These are phyloP conservation scores for Drosophila yakuba DNA, from an alignment of 1,140 invertebrate genomes.

Conservation along the genomic window DNA sequence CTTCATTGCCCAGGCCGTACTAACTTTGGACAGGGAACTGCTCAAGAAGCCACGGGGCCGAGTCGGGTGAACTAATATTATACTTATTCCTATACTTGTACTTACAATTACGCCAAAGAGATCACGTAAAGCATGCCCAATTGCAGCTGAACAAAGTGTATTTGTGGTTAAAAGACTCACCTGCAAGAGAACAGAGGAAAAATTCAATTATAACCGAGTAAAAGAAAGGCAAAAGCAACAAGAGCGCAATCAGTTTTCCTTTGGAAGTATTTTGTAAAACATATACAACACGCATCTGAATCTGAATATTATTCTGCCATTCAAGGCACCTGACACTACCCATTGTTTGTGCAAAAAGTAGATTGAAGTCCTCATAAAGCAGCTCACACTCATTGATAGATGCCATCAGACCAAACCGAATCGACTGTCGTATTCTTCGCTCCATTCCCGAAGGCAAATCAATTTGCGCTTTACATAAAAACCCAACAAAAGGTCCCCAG, in stretches of 20 bases:
- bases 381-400: too few species aligned
- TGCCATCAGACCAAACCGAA: too few species aligned
- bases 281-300: too few species aligned
- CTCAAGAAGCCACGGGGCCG: not conserved
- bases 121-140: slow-evolving; percentile 8
- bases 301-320: not conserved
- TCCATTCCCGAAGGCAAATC: slow-evolving; percentile 64
- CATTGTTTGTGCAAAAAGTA: too few species aligned
- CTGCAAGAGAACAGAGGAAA: slow-evolving; percentile 23
- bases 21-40: slow-evolving; percentile 4
- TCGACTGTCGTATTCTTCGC: too few species aligned
- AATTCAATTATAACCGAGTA: slow-evolving; percentile 18
- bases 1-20: slow-evolving; percentile 15
- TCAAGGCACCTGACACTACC: too few species aligned
- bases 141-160: slow-evolving; percentile 6
- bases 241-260: not conserved
- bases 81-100: too few species aligned
- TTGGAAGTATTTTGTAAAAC: not conserved
- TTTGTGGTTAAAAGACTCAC: slow-evolving; percentile 25
- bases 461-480: slow-evolving; percentile 76
- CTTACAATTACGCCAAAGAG: not conserved
- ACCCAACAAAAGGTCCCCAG: slow-evolving; percentile 61
- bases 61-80: not conserved
- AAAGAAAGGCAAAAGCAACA: slow-evolving; percentile 4
- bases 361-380: too few species aligned